Conservation (phyloP, 2,113 vertebrate species). For the Platysteira castanea region DNA sequence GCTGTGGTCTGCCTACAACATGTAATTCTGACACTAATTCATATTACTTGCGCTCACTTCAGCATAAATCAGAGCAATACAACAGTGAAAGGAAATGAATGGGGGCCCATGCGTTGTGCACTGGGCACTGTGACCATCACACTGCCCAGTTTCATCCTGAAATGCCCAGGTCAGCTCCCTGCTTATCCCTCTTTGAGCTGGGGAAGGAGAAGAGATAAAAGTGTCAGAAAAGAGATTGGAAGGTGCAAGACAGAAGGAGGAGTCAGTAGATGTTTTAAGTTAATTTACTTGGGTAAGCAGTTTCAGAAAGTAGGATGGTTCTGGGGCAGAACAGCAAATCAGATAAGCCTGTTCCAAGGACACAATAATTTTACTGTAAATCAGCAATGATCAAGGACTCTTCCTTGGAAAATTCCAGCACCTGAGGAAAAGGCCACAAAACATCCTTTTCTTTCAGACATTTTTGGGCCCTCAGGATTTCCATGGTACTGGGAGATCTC, state of each 20-base stretch:
- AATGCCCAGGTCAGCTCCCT: background rate
- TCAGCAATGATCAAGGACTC: background rate
- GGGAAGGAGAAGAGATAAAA: background rate
- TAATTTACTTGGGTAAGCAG: background rate
- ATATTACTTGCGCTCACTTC: background rate
- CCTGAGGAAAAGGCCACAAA: background rate
- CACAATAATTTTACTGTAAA: background rate
- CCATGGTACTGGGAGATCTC: background rate
- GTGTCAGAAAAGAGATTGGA: background rate
- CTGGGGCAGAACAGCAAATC: background rate
- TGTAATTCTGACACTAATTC: background rate
- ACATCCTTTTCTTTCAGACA: background rate
- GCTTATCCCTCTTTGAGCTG: background rate
- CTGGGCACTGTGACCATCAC: background rate
- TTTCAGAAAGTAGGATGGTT: background rate
- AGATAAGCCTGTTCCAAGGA: background rate
- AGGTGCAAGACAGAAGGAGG: background rate
- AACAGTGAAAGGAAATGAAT: background rate
- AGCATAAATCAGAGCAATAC: fast-evolving
- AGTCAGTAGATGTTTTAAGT: background rate
- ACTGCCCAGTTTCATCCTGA: background rate
- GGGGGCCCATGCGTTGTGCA: fast-evolving
- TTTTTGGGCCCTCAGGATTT: background rate
- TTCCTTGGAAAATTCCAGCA: background rate
- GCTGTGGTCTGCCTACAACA: background rate